These are phyloP conservation scores for Sylvia atricapilla DNA, from an alignment of 2,113 vertebrate genomes.

Conservation along the genomic window DNA sequence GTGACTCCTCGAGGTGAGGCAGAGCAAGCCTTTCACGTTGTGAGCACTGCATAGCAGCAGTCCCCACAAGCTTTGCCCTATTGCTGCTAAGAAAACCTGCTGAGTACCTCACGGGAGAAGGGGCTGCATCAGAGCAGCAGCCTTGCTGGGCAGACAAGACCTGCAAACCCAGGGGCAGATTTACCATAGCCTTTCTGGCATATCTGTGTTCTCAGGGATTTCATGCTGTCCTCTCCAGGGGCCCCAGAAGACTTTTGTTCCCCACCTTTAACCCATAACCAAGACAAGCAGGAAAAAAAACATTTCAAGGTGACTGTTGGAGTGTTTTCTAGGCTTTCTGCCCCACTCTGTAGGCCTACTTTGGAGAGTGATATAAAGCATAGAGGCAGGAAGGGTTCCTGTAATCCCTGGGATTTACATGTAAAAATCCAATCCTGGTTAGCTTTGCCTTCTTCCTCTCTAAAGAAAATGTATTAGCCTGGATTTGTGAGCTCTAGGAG, in stretches of 20 bases:
- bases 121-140: not conserved
- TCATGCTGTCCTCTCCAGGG: not conserved
- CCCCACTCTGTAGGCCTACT: not conserved
- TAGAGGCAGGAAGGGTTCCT: not conserved
- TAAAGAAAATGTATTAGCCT: not conserved
- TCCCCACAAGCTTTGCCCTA: not conserved
- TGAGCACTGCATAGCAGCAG: not conserved
- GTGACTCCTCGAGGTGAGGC: not conserved
- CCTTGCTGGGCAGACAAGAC: not conserved
- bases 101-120: not conserved
- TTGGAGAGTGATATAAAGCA: not conserved
- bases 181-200: not conserved
- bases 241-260: not conserved
- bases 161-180: not conserved
- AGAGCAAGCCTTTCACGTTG: rapidly evolving
- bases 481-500: not conserved
- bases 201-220: not conserved
- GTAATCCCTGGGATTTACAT: not conserved
- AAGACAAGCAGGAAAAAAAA: not conserved
- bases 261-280: not conserved
- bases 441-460: not conserved
- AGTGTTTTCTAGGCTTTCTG: not conserved
- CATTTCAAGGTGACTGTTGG: not conserved
- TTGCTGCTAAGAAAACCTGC: not conserved
- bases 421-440: not conserved